Percentiles rank a stretch among this genome's conserved stretches.
Conservation (phyloP, 2,113 vertebrate genomes). For the Tetrao urogallus region DNA sequence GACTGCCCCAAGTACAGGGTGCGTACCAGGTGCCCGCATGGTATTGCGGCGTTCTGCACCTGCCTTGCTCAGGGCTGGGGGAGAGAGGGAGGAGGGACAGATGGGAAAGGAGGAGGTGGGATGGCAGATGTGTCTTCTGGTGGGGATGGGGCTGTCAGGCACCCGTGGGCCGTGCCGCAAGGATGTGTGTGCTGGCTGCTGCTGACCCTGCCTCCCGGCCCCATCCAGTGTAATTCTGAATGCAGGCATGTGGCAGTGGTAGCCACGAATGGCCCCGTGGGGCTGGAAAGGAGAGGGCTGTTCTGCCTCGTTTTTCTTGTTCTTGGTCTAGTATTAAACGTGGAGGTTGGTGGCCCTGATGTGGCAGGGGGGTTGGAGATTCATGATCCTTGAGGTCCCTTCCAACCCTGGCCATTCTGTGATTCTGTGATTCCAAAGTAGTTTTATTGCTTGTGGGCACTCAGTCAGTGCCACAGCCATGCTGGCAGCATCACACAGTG, state of each 20-base stretch:
- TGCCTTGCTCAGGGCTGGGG: not conserved
- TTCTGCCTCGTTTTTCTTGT: not conserved
- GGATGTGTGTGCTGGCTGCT: not conserved
- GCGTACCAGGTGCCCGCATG: rapidly evolving
- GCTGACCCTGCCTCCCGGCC: not conserved
- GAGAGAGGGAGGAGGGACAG: not conserved
- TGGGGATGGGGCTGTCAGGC: not conserved
- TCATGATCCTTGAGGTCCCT: too few species aligned
- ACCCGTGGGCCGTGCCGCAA: rapidly evolving
- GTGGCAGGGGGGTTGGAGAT: too few species aligned
- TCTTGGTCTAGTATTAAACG: not conserved
- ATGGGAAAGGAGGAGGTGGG: not conserved
- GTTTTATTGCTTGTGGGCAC: rapidly evolving
- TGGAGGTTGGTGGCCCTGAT: too few species aligned
- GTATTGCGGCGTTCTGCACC: not conserved
- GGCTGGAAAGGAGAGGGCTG: not conserved
- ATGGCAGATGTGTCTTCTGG: not conserved
- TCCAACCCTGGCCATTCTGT: too few species aligned
- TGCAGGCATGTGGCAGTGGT: rapidly evolving
- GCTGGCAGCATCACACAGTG: not conserved
- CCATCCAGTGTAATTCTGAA: not conserved
- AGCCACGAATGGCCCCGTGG: not conserved
- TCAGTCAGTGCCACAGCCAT: not conserved
- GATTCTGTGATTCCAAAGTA: not conserved
- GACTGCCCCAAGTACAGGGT: not conserved